Evolutionary conservation across 2,797 vertebrate genomes (phyloP), one percentile per base, ranked within the genome.

Genomic region (Coracias cyanogaster): DNA sequence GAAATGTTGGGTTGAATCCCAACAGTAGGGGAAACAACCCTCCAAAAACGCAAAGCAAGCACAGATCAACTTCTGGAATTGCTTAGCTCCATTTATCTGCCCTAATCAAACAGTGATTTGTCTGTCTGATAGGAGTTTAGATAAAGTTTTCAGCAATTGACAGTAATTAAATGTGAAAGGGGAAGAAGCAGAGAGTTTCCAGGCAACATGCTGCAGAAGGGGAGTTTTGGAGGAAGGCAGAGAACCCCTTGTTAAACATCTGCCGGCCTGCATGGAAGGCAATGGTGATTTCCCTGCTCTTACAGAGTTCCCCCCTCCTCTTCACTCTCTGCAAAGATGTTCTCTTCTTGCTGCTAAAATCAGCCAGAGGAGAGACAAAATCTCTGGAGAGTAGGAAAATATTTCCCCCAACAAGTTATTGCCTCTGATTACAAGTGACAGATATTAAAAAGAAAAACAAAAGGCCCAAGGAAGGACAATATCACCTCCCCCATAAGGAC

Each of bases 91-190:
- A 71, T 93, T 93, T 89, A 77, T 93, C 74, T 90, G 86, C 73
- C 71, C 89, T 61, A 91, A 94, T 93, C 93, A 86, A 93, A 70
- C 28, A 57, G 83, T 49, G 85, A 91, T 96, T 95, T 94, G 73
- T 93, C 86, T 90, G 86, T 80, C 86, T 89, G 96, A 95, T 94
- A 94, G 90, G 71, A 91, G 74, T 90, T 94, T 65, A 95, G 90
- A 95, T 96, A 95, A 93, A 90, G 83, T 94, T 95, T 96, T 96
- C 81, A 74, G 84, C 90, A 92, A 95, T 90, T 95, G 95, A 93
- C 74, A 65, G 78, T 85, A 97, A 95, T 93, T 96, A 91, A 83
- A 74, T 57, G 86, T 93, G 93, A 95, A 96, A 96, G 86, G 88
- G 86, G 95, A 96, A 96, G 93, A 89, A 82, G 81, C 37, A 77